Evolutionary conservation across 1,140 invertebrate species (phyloP), one percentile per base, ranked within the genome.

Genomic region (Platyscapa corneri): DNA sequence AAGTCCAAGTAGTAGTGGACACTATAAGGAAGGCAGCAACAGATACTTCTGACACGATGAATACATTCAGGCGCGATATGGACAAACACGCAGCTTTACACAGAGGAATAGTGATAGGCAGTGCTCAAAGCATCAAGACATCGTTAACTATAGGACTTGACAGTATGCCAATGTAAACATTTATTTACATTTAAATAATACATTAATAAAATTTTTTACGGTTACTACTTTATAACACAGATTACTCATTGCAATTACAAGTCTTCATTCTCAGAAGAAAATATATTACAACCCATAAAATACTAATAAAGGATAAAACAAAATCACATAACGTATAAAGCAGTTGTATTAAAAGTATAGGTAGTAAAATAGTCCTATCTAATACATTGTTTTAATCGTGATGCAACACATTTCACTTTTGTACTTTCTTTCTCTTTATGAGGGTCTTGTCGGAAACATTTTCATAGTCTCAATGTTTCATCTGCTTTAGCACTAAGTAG

Each of bases 381-480:
- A 89, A 96, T 95, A 60, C 94, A 96, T 90, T 96, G 95, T 82
- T 96, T 96, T 0, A 96, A 94, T 70, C 95, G 93, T 64, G 96
- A 96, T 85, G 95, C 94, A 46, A 96, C 95, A n/a, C 94, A 93
- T 88, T 95, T 96, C 10, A 94, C 92, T 79, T 95, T 94, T 6
- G 92, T 94, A 1, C 91, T 89, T 77, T 95, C 94, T 85, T 97
- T 97, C 89, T 96, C 97, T 89, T 97, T 97, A 1, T 95, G 92
- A 0, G 94, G 94, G 90, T 96, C 94, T 53, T 96, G 93, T 64
- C 96, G 95, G 93, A 99, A 99, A 91, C 98, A 99, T 90, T 99
- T 98, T 98, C 99, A 99, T 8, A 99, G 92, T 81, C 98, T 94
- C 7, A 99, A 93, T 0, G 99, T 99, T 93, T 99, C 98, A 92